Evolutionary conservation across 2,113 vertebrate species (phyloP).

Genomic region (Nannobrachium achirus): DNA sequence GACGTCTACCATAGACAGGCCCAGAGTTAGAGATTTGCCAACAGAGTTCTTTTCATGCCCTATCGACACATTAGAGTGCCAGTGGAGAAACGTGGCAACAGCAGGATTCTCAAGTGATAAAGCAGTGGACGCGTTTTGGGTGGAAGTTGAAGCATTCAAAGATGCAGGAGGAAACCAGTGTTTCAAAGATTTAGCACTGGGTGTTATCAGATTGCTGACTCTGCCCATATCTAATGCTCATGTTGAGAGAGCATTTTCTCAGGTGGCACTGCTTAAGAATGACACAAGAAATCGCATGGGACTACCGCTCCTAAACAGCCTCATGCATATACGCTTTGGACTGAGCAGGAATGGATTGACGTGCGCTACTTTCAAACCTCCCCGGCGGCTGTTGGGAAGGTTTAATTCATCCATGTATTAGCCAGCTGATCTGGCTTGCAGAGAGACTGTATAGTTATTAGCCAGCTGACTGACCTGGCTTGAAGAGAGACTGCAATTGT

Average conservation of each 20-base stretch:
- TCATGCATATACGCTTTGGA: slow-evolving; percentile 18
- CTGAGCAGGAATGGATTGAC: slow-evolving; percentile 10
- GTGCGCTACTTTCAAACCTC: slow-evolving; percentile 12
- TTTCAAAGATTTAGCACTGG: slow-evolving; percentile 21
- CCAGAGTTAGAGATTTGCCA: neutral
- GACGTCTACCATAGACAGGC: neutral
- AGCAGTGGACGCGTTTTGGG: slow-evolving; percentile 8
- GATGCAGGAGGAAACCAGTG: slow-evolving; percentile 11
- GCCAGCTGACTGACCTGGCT: too few relatives aligned
- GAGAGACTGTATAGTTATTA: neutral
- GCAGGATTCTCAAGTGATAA: slow-evolving; percentile 18
- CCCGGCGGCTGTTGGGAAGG: neutral
- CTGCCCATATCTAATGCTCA: slow-evolving; percentile 28
- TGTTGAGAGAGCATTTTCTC: slow-evolving; percentile 30
- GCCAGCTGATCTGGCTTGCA: neutral
- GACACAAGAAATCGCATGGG: slow-evolving; percentile 26
- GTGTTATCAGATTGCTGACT: slow-evolving; percentile 18
- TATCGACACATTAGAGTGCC: slow-evolving; percentile 3
- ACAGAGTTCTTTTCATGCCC: slow-evolving; percentile 8
- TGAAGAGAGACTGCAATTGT: too few relatives aligned
- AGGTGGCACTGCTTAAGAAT: slow-evolving; percentile 26
- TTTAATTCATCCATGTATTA: neutral
- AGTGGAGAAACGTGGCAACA: slow-evolving; percentile 13
- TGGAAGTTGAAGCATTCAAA: slow-evolving; percentile 24
- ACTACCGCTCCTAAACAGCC: slow-evolving; percentile 16